Evolutionary conservation across 2,888 invertebrate species (phyloP), one percentile per base, ranked within the genome.

Genomic region (Rhorus exstirpatorius): DNA sequence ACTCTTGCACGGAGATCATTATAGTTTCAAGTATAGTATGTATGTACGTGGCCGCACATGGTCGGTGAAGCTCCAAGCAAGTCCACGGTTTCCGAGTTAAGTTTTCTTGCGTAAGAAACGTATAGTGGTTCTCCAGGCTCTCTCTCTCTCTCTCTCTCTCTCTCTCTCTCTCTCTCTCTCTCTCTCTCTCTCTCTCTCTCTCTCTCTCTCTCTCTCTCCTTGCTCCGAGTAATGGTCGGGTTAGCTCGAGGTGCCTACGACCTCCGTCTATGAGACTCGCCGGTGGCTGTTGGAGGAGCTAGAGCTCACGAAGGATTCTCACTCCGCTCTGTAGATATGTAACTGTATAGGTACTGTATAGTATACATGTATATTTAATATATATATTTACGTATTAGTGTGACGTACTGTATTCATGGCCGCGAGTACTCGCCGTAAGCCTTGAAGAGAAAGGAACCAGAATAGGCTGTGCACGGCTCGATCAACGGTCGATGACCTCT

Each of bases 371-470:
- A 60, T 10, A n/a, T 24, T 21, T 44, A n/a, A 51, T 14, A 51
- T 10, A 24, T 21, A 21, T 24, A 53, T 0, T 8, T 21, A 53
- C 14, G 46, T 53, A 53, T 24, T 53, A 31, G 49, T 35, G 51
- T 51, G 24, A 4, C 51, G 49, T 12, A 35, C 21, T 35, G 67
- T 49, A 67, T 67, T 67, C 49, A 38, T 53, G 35, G 53, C 55
- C 63, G 79, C 72, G 82, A 83, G 83, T 82, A 83, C 81, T 81
- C 75, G 83, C 84, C 82, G 70, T 75, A 84, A 85, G 84, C 86
- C 86, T 86, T 84, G 85, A 88, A 85, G 87, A 88, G 87, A 88
- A 87, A 88, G 87, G 87, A 88, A 85, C 85, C 86, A 84, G 85
- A 86, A 86, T 85, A 85, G 85, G 85, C 81, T 58, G 65, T 67